Base-by-base conservation (phyloP, 2,113 vertebrate species). In the Sinocyclocheilus maitianheensis region DNA sequence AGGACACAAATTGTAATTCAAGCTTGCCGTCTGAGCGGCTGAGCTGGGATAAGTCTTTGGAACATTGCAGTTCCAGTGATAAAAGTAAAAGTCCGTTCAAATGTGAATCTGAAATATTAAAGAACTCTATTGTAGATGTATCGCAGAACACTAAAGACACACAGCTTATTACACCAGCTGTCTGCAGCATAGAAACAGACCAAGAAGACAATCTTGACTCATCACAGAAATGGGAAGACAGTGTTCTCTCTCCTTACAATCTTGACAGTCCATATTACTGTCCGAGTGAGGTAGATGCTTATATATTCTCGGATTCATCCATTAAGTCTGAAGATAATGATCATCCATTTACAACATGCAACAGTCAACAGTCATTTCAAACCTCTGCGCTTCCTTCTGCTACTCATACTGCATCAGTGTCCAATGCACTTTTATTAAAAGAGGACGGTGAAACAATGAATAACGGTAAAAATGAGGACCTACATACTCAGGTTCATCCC, bases 261-360 rank as follows among this genome's bases (percentile, higher is more conserved):
- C 58, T 84, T 60, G 69, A 79, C 20, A 77, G 88, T 48, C 72
- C 77, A 5, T 90, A 87, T 86, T 75, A 85, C 48, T 67, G 82
- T 77, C 84, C 84, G 6, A 87, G 90, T 37, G 78, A 89, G 26
- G 11, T 58, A 67, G 85, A 87, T 24, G 34, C 22, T 11, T 16
- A 67, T 30, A 1, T 79, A 16, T 91, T 86, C 74, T 91, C 78
- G 6, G 88, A 84, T 11, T 24, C 63, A 60, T 69, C 14, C 3
- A 9, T 7, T 77, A 77, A 77, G 24, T 77, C 75, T 77, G 77
- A 89, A 30, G 43, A 67, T 4, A 24, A 60, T 14, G 53, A 62
- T 4, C 34, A 63, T 13, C 40, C 26, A 1, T 69, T 24, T 18
- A 55, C 18, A 10, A 60, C 18, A 11, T 16, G 1, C 2, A 53